Evolutionary conservation across 2,797 vertebrate species (phyloP), one percentile per base, ranked within the genome.

Genomic region (Merluccius polli): DNA sequence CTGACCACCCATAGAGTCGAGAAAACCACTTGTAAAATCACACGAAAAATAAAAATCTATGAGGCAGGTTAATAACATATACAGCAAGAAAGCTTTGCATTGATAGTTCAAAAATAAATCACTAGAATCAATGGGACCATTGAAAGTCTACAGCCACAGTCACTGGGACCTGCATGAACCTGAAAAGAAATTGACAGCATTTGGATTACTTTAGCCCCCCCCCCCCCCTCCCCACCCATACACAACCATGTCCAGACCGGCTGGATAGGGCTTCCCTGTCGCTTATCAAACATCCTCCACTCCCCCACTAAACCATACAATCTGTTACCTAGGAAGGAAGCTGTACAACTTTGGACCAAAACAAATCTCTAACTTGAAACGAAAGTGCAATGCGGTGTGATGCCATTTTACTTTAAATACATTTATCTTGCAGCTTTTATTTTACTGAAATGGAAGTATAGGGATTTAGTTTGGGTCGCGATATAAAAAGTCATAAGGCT

Each of bases 161-260:
- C 76, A 38, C 48, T n/a, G 36, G 75, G 35, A 70, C 38, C n/a
- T 69, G 18, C 30, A 72, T 27, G 32, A 80, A 79, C 80, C 81
- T 83, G 80, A 84, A 87, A 82, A 73, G 48, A 65, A 77, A 52
- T 29, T 73, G 29, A 84, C 87, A 91, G 88, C 89, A 90, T 87
- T 79, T 84, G 70, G 86, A 89, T 89, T 87, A 79, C 75, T 79
- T 65, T 65, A 65, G n/a, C 59, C 12, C 7, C 21, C 27, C 59
- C 21, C 41, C 52, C 9, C 33, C 33, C 33, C 33, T 8, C 33
- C 33, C 33, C 33, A 3, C 8, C 73, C 67, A 32, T 31, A 35
- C 35, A 52, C 15, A 76, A 68, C 73, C 68, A 38, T 80, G 79
- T 83, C 59, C 83, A 83, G 67, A 83, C 82, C 78, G 21, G 80